Percentiles rank a stretch among this genome's conserved stretches.
Conservation (phyloP, 2,113 vertebrate genomes). For the Sminthopsis crassicaudata region DNA sequence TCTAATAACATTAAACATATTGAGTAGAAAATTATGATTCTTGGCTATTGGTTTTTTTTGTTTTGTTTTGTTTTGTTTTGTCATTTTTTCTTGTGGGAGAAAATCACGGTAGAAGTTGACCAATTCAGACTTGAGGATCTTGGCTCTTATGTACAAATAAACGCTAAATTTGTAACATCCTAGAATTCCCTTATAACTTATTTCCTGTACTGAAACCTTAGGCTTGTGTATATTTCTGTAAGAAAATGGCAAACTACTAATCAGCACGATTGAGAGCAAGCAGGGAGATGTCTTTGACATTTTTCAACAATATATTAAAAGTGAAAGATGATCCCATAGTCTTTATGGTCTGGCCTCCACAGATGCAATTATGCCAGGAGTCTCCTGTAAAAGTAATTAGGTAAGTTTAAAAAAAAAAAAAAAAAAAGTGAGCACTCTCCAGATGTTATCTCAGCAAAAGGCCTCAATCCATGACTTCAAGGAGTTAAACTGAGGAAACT, state of each 20-base stretch:
- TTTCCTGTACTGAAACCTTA: constrained; percentile 60
- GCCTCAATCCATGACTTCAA: constrained; percentile 85
- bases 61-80: not conserved
- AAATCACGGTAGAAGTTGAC: not conserved
- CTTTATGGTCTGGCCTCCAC: constrained; percentile 70
- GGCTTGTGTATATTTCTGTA: constrained; percentile 46
- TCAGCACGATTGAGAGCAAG: constrained; percentile 76
- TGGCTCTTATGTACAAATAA: constrained; percentile 53
- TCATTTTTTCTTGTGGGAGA: not conserved
- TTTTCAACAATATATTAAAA: constrained; percentile 78
- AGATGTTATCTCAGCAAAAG: constrained; percentile 80
- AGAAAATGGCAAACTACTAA: constrained; percentile 76
- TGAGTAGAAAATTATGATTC: constrained; percentile 22
- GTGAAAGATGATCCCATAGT: constrained; percentile 75
- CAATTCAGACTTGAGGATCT: not conserved
- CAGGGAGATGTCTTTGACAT: constrained; percentile 79
- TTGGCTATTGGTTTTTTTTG: constrained; percentile 18
- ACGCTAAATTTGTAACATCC: constrained; percentile 58
- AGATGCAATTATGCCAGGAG: constrained; percentile 77
- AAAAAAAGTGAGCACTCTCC: constrained; percentile 72
- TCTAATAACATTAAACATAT: constrained; percentile 53
- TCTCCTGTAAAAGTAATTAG: constrained; percentile 82
- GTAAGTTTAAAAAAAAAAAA: constrained; percentile 65
- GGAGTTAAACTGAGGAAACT: constrained; percentile 85
- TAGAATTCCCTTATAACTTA: constrained; percentile 54